Percentiles rank a stretch among this genome's conserved stretches.
Conservation (phyloP, 2,113 vertebrate genomes). For the Odocoileus hemionus region DNA sequence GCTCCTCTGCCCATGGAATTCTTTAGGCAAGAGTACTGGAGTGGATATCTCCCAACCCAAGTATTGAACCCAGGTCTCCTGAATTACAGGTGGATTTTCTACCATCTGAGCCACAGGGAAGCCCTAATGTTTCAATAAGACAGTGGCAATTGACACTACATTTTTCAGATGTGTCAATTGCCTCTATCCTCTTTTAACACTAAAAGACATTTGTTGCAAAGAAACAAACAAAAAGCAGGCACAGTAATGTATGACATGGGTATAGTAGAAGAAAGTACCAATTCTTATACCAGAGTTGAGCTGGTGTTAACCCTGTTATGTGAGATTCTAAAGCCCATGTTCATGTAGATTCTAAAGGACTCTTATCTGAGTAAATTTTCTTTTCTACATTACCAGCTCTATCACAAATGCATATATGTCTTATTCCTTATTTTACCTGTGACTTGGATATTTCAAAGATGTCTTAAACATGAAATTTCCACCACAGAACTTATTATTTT, state of each 20-base stretch:
- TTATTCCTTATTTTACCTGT: background rate
- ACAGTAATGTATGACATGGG: background rate
- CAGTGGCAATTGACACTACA: background rate
- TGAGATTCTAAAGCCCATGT: background rate
- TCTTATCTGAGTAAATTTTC: background rate
- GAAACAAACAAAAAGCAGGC: background rate
- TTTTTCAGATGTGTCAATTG: background rate
- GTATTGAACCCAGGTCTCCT: background rate
- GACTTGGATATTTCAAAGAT: background rate
- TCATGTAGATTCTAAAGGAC: background rate
- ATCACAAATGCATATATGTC: background rate
- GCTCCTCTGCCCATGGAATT: background rate
- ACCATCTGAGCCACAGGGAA: background rate
- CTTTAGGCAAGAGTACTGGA: background rate
- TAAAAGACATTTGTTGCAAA: background rate
- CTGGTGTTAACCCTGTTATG: background rate
- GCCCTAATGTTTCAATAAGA: background rate
- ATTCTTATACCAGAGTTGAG: background rate
- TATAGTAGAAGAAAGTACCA: background rate
- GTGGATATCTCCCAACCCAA: background rate
- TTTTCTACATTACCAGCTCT: background rate
- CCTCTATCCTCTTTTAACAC: background rate
- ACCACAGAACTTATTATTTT: background rate
- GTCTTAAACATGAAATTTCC: background rate
- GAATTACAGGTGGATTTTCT: background rate